These are phyloP conservation scores for Cydia amplana DNA, from an alignment of 1,140 invertebrate genomes.

Conservation along the genomic window DNA sequence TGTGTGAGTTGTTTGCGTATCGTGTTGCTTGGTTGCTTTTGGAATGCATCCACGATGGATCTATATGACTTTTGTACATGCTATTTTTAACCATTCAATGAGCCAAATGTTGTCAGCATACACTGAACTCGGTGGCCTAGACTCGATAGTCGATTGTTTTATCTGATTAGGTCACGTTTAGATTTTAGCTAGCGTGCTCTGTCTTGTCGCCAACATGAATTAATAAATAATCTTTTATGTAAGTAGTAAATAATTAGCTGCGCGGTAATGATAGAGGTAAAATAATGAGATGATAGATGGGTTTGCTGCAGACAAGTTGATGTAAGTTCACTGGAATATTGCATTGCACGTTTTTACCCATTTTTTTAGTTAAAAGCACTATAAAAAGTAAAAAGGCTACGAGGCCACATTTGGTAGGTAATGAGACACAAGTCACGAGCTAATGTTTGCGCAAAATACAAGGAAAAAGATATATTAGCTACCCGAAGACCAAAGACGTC, in stretches of 20 bases:
- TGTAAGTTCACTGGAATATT: slow-evolving; percentile 13
- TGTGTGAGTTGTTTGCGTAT: background rate
- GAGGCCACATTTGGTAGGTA: background rate
- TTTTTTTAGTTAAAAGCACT: background rate
- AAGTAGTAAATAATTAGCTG: background rate
- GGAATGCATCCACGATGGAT: slow-evolving; percentile 20
- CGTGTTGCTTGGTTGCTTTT: slow-evolving; percentile 10
- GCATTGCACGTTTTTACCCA: background rate
- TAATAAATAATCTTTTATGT: background rate
- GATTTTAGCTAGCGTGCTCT: background rate
- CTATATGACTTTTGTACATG: slow-evolving; percentile 3
- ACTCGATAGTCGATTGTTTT: background rate
- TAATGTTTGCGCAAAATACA: background rate
- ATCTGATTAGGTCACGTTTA: slow-evolving; percentile 30
- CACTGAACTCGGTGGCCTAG: slow-evolving; percentile 17
- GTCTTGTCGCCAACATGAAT: background rate
- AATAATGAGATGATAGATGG: background rate
- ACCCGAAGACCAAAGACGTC: background rate
- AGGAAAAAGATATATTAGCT: background rate
- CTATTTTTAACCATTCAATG: slow-evolving; percentile 6
- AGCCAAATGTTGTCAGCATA: slow-evolving; percentile 2
- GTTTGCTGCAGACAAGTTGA: background rate
- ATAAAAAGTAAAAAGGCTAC: background rate
- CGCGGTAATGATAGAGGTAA: background rate
- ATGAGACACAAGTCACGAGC: background rate